These are phyloP conservation scores for Halichondria panicea DNA, from an alignment of 37 sponge, comb jelly and placozoan species.

Conservation along the genomic window DNA sequence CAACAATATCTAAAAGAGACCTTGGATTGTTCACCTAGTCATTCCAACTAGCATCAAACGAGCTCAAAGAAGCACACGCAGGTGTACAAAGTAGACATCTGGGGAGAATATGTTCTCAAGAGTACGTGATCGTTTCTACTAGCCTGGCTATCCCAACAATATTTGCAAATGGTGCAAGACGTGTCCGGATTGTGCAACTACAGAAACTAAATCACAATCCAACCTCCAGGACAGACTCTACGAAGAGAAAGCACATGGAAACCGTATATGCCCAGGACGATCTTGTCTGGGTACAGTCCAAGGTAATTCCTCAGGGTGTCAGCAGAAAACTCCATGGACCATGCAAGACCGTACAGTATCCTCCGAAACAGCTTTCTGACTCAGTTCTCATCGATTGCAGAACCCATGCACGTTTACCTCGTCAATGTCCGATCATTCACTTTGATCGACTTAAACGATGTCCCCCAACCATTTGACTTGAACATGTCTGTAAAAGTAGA, in stretches of 20 bases:
- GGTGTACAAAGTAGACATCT: conserved; percentile 8
- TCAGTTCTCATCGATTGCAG: neutral
- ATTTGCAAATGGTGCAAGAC: conserved; percentile 10
- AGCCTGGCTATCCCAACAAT: conserved; percentile 20
- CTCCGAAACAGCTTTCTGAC: conserved; percentile 1
- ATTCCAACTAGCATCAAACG: too few relatives aligned
- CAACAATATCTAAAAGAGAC: too few relatives aligned
- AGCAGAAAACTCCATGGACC: conserved; percentile 4
- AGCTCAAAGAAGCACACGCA: neutral
- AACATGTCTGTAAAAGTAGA: too few relatives aligned
- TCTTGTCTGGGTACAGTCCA: conserved; percentile 8
- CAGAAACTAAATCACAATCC: neutral
- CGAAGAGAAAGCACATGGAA: conserved; percentile 4
- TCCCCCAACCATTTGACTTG: neutral
- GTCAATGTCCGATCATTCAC: conserved; percentile 3
- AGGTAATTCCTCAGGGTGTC: neutral
- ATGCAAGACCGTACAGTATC: conserved; percentile 11
- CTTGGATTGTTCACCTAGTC: too few relatives aligned
- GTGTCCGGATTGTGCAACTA: conserved; percentile 6
- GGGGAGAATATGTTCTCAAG: conserved; percentile 19
- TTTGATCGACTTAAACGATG: conserved; percentile 20
- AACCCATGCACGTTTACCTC: too few relatives aligned
- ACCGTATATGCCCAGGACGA: neutral
- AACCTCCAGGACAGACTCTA: neutral
- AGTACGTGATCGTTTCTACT: conserved; percentile 34